Evolutionary conservation across 2,113 vertebrate species (phyloP), one percentile per base, ranked within the genome.

Genomic region (Entomyzon cyanotis): DNA sequence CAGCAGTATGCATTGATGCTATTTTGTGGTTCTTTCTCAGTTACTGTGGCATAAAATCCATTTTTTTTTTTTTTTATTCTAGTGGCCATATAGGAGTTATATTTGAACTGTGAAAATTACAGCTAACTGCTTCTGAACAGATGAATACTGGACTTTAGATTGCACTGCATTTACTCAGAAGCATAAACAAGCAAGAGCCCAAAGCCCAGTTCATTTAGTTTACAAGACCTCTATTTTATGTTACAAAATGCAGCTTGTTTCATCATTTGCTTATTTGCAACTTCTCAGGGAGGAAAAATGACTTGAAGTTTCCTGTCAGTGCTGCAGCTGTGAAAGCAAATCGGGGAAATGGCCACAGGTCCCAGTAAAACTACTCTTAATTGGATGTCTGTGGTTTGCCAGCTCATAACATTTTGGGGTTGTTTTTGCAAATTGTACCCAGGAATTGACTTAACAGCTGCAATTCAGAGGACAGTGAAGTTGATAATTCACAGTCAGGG

Each of bases 191-290:
- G 19, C 33, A 62, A 55, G 87, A 90, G 12, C 52, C 35, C 30
- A 39, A 82, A 70, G 15, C 73, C 16, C 16, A 52, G 44, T 56
- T 84, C 5, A 16, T 39, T 80, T 76, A 23, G n/a, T 80, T 91
- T 88, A 50, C 59, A 84, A 78, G 87, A 84, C 41, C 10, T 79
- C 42, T 80, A 0, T 62, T 81, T 87, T 35, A 30, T 94, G 31
- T 95, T 95, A 42, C 89, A 87, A 95, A 96, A 95, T 75, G 18
- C 69, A 75, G 0, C 35, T 84, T 46, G 47, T 85, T 95, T 92
- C 85, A 21, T 94, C 74, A 94, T 67, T 67, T 91, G 74, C 25
- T 74, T 84, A 46, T 74, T 87, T 95, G 80, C 71, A 94, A 60
- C 58, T 90, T 94, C 69, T 91, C 49, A 81, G 82, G 74, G 78